A percentile compares a stretch with the other conserved stretches of the same genome.
Conservation (phyloP, 2,888 invertebrate species). For the Atrina japonica region DNA sequence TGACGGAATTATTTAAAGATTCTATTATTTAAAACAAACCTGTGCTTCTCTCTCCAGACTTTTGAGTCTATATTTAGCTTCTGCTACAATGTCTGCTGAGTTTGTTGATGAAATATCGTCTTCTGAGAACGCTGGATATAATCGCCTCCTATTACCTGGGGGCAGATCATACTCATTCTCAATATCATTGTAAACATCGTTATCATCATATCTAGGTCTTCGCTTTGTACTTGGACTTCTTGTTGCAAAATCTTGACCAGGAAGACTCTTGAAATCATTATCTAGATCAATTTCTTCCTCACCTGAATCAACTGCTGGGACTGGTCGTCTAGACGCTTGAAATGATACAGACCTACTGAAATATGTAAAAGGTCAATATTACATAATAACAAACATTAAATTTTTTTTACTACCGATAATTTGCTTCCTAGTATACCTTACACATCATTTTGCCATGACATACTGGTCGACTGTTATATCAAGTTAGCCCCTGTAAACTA, state of each 20-base stretch:
- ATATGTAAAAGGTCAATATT: neutral
- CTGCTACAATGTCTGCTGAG: conserved; percentile 75
- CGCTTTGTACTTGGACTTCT: conserved; percentile 45
- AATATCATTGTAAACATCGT: conserved; percentile 68
- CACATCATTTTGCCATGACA: no score
- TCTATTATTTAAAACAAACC: no score
- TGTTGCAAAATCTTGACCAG: conserved; percentile 14
- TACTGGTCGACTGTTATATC: no score
- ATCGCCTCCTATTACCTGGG: conserved; percentile 42
- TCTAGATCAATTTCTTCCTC: conserved; percentile 25
- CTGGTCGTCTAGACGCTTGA: conserved; percentile 45
- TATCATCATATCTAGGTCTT: conserved; percentile 43
- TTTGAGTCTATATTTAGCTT: conserved; percentile 74
- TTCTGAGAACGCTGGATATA: conserved; percentile 61
- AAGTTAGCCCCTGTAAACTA: no score
- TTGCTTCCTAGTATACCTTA: no score
- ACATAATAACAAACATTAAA: neutral
- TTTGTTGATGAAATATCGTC: conserved; percentile 65
- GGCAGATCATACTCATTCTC: conserved; percentile 59
- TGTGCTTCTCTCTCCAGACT: conserved; percentile 77
- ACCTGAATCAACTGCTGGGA: conserved; percentile 18
- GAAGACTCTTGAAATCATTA: conserved; percentile 28
- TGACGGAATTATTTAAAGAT: no score
- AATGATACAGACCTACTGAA: conserved; percentile 54
- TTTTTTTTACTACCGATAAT: no score